Evolutionary conservation across 2,888 invertebrate genomes (phyloP), one percentile per base, ranked within the genome.

Genomic region (Galeruca laticollis): DNA sequence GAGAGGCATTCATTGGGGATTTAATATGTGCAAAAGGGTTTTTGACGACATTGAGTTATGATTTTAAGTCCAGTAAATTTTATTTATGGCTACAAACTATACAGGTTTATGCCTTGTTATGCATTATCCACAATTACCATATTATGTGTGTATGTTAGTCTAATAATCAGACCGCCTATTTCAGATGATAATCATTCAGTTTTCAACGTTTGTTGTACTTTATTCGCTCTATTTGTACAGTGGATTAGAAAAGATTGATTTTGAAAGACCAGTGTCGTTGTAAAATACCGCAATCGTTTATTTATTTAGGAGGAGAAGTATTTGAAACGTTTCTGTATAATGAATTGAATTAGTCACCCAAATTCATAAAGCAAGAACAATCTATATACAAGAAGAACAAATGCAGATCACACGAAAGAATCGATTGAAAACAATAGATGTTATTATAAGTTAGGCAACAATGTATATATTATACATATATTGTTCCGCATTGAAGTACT

Each of bases 1-100:
- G 54, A 62, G 47, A 65, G 59, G 26, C 57, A 37, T 64, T 68
- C 61, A 65, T 71, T 51, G 35, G 13, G 21, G 37, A 64, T 65
- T 57, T 52, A 69, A 68, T 71, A 60, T 65, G 68, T 61, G 68
- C 64, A 71, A 71, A 71, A 71, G 54, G 43, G 60, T 59, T 71
- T 63, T 65, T 71, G 65, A 68, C 61, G 61, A 61, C 64, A 40
- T 35, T 67, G 71, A 71, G 33, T 68, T 71, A 71, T 61, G 57
- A 21, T 49, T 40, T 37, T 56, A 20, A 60, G 37, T 51, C 35
- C 57, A 52, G 67, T 70, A 70, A 60, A 70, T 62, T 56, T 56
- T 59, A 49, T 68, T 64, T 68, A 68, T 64, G 37, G 52, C 54
- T 57, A 59, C 33, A 65, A 67, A 67, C 37, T 52, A 51, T 40